These are phyloP conservation scores for Steinernema khuongi DNA, from an alignment of 1,140 invertebrate species.

Conservation along the genomic window DNA sequence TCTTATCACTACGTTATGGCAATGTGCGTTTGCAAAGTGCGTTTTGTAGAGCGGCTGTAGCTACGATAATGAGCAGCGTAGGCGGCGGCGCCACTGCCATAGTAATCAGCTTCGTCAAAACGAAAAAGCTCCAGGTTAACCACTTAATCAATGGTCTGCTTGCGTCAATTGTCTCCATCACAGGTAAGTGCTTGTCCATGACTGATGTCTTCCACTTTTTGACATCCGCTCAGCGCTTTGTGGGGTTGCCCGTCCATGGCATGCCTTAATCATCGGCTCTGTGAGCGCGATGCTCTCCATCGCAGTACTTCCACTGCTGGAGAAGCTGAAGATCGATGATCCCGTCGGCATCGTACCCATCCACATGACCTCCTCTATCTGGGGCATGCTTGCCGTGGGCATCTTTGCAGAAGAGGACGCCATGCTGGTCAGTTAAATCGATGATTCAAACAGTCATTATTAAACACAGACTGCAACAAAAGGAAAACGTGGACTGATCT, in stretches of 20 bases:
- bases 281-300: slow-evolving; percentile 73
- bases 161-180: slow-evolving; percentile 78
- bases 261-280: slow-evolving; percentile 74
- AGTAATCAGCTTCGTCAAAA: slow-evolving; percentile 63
- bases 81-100: slow-evolving; percentile 73
- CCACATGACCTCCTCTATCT: slow-evolving; percentile 67
- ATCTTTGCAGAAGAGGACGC: slow-evolving; percentile 80
- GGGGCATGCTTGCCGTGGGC: slow-evolving; percentile 79
- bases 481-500: slow-evolving; percentile 28
- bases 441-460: neutral
- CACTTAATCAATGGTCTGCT: slow-evolving; percentile 82
- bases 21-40: too few relatives aligned
- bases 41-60: slow-evolving; percentile 71
- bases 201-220: neutral
- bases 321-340: slow-evolving; percentile 75
- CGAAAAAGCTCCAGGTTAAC: slow-evolving; percentile 72
- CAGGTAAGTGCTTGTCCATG: slow-evolving; percentile 63
- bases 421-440: slow-evolving; percentile 63
- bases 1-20: too few relatives aligned
- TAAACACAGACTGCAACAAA: slow-evolving; percentile 18
- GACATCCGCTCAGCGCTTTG: slow-evolving; percentile 69
- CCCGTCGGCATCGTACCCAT: slow-evolving; percentile 83
- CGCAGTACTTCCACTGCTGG: slow-evolving; percentile 69
- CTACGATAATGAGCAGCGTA: slow-evolving; percentile 80
- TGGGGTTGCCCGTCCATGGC: slow-evolving; percentile 78